Evolutionary conservation across 2,888 invertebrate genomes (phyloP).

Genomic region (Macrophya alboannulata): DNA sequence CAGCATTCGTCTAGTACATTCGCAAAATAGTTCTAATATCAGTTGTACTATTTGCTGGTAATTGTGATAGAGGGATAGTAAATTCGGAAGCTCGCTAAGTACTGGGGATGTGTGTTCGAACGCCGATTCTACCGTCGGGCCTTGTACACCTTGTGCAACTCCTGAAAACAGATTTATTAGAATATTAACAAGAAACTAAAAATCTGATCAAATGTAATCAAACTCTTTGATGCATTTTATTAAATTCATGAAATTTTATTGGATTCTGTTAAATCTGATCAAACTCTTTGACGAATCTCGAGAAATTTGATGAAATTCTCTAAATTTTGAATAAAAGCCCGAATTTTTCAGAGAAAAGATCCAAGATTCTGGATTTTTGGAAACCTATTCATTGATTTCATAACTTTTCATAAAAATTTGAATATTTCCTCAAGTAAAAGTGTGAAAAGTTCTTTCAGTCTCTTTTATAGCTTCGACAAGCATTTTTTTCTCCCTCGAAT

Average conservation of each 20-base stretch:
- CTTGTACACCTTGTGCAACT: conserved; percentile 84
- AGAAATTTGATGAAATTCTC: background rate
- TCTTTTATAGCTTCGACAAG: too few species aligned
- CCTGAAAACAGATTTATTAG: conserved; percentile 78
- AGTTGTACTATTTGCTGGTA: conserved; percentile 90
- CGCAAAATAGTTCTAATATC: conserved; percentile 87
- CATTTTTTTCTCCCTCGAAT: background rate
- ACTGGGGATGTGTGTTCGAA: conserved; percentile 86
- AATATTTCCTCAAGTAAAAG: too few species aligned
- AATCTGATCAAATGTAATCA: background rate
- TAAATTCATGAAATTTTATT: background rate
- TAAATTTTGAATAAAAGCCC: background rate
- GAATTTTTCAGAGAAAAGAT: background rate
- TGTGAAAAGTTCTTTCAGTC: too few species aligned
- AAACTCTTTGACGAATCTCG: background rate
- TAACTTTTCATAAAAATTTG: background rate
- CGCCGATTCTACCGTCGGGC: conserved; percentile 80
- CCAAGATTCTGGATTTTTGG: background rate
- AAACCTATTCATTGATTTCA: background rate
- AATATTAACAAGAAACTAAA: background rate
- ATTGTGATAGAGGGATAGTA: conserved; percentile 89
- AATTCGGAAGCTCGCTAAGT: conserved; percentile 86
- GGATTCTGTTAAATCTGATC: background rate
- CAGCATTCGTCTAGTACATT: conserved; percentile 87
- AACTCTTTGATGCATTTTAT: background rate